A percentile compares a stretch with the other conserved stretches of the same genome.
These are phyloP conservation scores for Holcopasites calliopsidis DNA, from an alignment of 1,140 invertebrate species.

Conservation along the genomic window DNA sequence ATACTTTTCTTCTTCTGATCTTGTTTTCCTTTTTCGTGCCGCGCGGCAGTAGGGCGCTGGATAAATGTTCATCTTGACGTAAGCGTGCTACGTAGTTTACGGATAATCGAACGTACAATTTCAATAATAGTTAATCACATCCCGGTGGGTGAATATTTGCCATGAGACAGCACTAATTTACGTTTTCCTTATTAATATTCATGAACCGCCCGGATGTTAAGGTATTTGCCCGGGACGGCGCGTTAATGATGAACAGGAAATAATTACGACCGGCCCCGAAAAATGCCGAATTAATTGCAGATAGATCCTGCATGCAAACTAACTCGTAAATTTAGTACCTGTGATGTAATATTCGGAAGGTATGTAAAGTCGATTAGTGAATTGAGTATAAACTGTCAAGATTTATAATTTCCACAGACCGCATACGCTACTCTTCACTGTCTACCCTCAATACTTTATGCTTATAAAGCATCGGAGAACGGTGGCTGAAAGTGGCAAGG, in stretches of 20 bases:
- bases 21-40: no score
- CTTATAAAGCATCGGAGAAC: no score
- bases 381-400: no score
- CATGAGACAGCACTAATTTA: not conserved
- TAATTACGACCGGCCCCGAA: not conserved
- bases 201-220: not conserved
- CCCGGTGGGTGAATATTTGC: slow-evolving; percentile 8
- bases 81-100: not conserved
- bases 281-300: not conserved
- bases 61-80: not conserved
- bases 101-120: not conserved
- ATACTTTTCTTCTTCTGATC: no score
- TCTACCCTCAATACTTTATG: no score
- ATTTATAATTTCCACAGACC: no score
- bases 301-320: not conserved
- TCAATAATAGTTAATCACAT: not conserved
- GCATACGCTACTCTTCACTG: no score
- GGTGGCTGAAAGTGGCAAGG: not conserved
- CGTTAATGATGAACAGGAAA: not conserved
- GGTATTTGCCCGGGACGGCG: not conserved
- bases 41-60: no score
- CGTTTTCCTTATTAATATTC: slow-evolving; percentile 35
- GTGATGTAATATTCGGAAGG: no score
- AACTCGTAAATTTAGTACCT: no score
- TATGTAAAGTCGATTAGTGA: no score